These are phyloP conservation scores for Trichonephila clavata DNA, from an alignment of 1,140 invertebrate genomes.

Conservation along the genomic window DNA sequence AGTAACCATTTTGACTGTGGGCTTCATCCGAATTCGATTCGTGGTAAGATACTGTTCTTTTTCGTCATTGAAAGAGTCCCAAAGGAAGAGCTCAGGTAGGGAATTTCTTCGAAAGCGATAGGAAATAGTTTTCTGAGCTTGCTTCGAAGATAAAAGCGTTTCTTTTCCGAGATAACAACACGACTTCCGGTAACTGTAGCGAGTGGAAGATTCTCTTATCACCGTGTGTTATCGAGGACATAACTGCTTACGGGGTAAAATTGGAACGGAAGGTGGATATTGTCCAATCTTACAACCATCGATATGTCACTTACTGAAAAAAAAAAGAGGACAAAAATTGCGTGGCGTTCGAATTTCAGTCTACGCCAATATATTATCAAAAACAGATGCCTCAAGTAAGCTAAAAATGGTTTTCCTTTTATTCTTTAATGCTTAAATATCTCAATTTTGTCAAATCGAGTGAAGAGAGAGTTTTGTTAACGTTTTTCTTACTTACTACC, in stretches of 20 bases:
- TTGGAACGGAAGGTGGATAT: conserved; percentile 22
- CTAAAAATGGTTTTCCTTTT: too few relatives aligned
- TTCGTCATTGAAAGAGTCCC: neutral
- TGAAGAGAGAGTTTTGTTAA: too few relatives aligned
- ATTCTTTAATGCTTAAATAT: too few relatives aligned
- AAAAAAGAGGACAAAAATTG: neutral
- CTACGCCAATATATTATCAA: too few relatives aligned
- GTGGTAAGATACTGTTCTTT: too few relatives aligned
- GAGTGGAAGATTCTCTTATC: neutral
- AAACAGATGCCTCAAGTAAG: too few relatives aligned
- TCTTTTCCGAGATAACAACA: conserved; percentile 5
- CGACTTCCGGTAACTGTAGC: conserved; percentile 14
- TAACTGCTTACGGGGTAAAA: conserved; percentile 21
- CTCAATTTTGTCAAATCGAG: too few relatives aligned
- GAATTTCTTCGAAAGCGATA: neutral
- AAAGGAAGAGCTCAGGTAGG: conserved; percentile 6
- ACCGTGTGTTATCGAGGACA: neutral
- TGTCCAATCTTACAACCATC: neutral
- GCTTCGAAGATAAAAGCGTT: neutral
- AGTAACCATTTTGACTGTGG: too few relatives aligned
- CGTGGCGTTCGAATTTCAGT: neutral
- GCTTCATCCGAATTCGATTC: too few relatives aligned
- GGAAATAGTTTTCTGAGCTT: neutral
- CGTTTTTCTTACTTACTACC: too few relatives aligned
- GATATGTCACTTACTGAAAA: neutral